Base-by-base conservation (phyloP, 2,888 invertebrate genomes). In the Epirrhoe alternata region DNA sequence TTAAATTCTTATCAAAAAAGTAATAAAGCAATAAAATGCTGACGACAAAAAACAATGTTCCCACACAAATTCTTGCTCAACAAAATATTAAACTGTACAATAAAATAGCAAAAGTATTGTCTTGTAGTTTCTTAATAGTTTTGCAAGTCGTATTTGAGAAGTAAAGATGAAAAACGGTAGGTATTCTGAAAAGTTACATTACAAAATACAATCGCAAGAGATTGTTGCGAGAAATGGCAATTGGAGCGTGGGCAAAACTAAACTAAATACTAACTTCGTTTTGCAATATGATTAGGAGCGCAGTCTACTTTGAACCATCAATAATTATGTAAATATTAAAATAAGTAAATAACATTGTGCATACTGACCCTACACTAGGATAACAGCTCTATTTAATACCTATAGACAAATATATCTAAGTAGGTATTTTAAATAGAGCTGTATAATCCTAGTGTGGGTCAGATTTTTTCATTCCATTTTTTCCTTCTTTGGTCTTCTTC, bases 201-300 rank as follows among this genome's bases (percentile, higher is more conserved):
- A 77, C 81, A 75, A 77, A 80, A 82, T 74, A 71, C 67, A 65
- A 73, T 74, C 72, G 70, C 72, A 72, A 77, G 62, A 70, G 70
- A 74, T 68, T 73, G 74, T 78, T 78, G 77, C 75, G 70, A 75
- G 74, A 75, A 77, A 81, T 77, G 73, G 68, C 72, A 83, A 79
- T 68, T 83, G 62, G 83, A 83, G 74, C 83, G 83, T 84, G 83
- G 80, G 82, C 79, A 83, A 24, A 77, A 71, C 45, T 66, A 72
- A 73, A 69, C 61, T 42, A 42, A 42, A 42, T 42, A 42, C 38
- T 42, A 42, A 64, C 66, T 74, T 70, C 53, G 70, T 65, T 72
- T 74, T 79, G 75, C 74, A 68, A 71, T 72, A 47, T 64, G 69
- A 63, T 69, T 72, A 72, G 56, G 60, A 10, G 38, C 10, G 0